Conservation (phyloP, 2,113 vertebrate species). For the Hippolais icterina region DNA sequence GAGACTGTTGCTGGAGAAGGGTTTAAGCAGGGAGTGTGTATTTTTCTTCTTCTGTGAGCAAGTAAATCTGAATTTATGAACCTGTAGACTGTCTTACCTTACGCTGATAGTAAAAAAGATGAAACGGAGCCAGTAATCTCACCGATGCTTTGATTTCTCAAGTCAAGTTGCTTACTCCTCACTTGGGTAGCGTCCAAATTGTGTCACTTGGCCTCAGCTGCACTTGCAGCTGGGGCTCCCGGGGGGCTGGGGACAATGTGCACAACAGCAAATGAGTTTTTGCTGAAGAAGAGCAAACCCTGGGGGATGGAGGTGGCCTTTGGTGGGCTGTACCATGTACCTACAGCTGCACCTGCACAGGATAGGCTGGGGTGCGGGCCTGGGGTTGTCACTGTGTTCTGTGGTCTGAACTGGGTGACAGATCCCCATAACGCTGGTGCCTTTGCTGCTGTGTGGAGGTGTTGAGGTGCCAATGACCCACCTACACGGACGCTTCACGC, state of each 20-base stretch:
- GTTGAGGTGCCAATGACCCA: not conserved
- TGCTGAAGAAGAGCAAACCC: not conserved
- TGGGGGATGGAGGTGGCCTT: not conserved
- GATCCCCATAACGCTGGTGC: fast-evolving
- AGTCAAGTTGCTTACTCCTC: not conserved
- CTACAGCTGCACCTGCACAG: fast-evolving
- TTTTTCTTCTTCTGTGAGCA: not conserved
- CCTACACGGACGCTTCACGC: fast-evolving
- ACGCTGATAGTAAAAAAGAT: not conserved
- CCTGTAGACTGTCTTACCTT: not conserved
- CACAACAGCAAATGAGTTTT: not conserved
- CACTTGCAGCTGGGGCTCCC: not conserved
- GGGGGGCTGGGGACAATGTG: fast-evolving
- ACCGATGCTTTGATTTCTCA: not conserved
- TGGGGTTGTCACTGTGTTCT: not conserved
- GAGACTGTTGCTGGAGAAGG: not conserved
- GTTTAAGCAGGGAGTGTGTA: not conserved
- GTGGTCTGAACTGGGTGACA: not conserved
- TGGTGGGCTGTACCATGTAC: not conserved
- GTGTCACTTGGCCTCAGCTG: not conserved
- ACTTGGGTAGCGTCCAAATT: not conserved
- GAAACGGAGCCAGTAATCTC: not conserved
- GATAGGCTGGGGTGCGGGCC: not conserved
- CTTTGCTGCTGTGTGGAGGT: fast-evolving
- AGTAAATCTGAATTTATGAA: not conserved